Base-by-base conservation (phyloP, 2,888 invertebrate species). In the Rosalia funebris region DNA sequence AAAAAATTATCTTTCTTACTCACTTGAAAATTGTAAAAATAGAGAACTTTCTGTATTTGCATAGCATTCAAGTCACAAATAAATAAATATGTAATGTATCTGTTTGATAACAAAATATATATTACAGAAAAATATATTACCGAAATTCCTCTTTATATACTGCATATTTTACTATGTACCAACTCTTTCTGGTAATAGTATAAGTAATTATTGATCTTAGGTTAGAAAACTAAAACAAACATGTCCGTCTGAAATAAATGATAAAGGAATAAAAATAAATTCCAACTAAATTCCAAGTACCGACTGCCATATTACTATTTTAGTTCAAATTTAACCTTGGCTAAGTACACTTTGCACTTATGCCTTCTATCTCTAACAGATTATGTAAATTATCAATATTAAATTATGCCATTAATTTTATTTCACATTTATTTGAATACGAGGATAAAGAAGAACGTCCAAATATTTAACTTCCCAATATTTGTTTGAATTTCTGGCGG, bases 201-300 rank as follows among this genome's bases (percentile, higher is more conserved):
- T n/a, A n/a, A n/a, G n/a, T n/a, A n/a, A n/a, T n/a, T n/a, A n/a
- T n/a, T n/a, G n/a, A n/a, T n/a, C n/a, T n/a, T n/a, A n/a, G n/a
- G n/a, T n/a, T n/a, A n/a, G n/a, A n/a, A n/a, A n/a, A n/a, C n/a
- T 16, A 36, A 48, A 48, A 48, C 11, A 47, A 36, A 47, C 10
- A 37, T 44, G 11, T 12, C 12, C 19, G 11, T 20, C 10, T 15
- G 14, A n/a, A 17, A 15, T 1, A 14, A 48, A 48, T 48, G 48
- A 48, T 48, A 48, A 48, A 47, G 11, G 34, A 47, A 14, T 47
- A 16, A 48, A 37, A 37, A 48, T 48, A 48, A 48, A 47, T 47
- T 14, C 11, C 15, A 37, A 37, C 34, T 48, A 48, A 48, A 47
- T 47, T 14, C 11, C 15, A 32, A 31, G 19, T 32, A 15, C 32